A percentile compares a stretch with the other conserved stretches of the same genome.
phyloP scores from a whole-genome alignment of 2,797 vertebrate species.

The Rhinogobio ventralis region DNA sequence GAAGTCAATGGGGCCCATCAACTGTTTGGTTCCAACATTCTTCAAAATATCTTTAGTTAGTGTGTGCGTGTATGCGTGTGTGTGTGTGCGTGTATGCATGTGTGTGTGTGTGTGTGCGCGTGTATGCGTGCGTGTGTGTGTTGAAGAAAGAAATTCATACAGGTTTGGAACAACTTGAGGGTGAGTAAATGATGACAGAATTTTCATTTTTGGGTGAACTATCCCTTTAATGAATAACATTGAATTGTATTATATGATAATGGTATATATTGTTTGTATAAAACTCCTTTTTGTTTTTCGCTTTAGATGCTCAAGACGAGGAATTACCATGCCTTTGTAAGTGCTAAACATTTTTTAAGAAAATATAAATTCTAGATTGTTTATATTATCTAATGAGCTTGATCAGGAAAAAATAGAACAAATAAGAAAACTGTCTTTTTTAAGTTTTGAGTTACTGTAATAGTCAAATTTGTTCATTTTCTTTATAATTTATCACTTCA shows the following conservation, averaged over 20 bases:
- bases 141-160: too few species aligned
- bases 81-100: too few species aligned
- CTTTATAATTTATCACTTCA: not conserved
- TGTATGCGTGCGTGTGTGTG: too few species aligned
- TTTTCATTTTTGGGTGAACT: not conserved
- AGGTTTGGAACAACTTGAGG: too few species aligned
- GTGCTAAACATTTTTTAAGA: conserved; percentile 52
- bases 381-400: not conserved
- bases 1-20: too few species aligned
- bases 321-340: conserved; percentile 84
- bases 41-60: too few species aligned
- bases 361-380: not conserved
- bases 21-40: too few species aligned
- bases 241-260: conserved; percentile 4
- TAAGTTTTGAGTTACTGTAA: not conserved
- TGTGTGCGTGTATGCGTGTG: too few species aligned
- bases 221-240: not conserved
- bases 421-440: not conserved
- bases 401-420: not conserved
- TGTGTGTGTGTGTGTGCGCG: too few species aligned
- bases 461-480: not conserved
- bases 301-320: conserved; percentile 77
- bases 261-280: not conserved
- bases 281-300: conserved; percentile 4
- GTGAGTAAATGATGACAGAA: not conserved